phyloP scores from a whole-genome alignment of 1,140 invertebrate species.

The Calliopsis andreniformis region DNA sequence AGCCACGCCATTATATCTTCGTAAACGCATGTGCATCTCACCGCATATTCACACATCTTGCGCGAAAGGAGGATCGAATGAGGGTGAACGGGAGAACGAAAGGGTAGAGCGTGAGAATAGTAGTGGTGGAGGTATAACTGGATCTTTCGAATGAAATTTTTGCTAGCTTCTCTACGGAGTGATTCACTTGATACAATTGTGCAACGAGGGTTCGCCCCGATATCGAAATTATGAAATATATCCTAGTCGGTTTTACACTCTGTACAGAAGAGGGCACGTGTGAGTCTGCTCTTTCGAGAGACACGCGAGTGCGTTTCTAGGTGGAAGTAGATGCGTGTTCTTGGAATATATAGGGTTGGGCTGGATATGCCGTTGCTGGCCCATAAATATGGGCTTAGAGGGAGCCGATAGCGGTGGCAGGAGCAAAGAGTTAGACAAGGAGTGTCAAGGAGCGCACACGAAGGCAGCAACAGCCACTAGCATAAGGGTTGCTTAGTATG shows the following conservation, averaged over 20 bases:
- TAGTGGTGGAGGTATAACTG: conserved; percentile 9
- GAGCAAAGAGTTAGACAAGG: conserved; percentile 43
- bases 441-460: conserved; percentile 40
- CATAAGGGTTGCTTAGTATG: conserved; percentile 79
- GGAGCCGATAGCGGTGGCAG: conserved; percentile 49
- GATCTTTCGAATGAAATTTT: conserved; percentile 4
- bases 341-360: conserved; percentile 16
- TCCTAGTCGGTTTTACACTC: no score
- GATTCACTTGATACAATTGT: no score
- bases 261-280: neutral
- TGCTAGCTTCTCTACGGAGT: conserved; percentile 12
- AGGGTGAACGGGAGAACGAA: neutral
- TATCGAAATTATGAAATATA: no score
- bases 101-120: neutral
- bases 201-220: no score
- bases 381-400: conserved; percentile 68
- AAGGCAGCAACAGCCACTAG: conserved; percentile 53
- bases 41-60: conserved; percentile 61
- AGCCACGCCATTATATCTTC: conserved; percentile 54
- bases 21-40: conserved; percentile 71
- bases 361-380: conserved; percentile 61
- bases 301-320: neutral
- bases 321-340: conserved; percentile 14
- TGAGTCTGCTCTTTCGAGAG: neutral
- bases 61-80: conserved; percentile 43